These are phyloP conservation scores for Adoxophyes honmai DNA, from an alignment of 1,140 invertebrate genomes.

Conservation along the genomic window DNA sequence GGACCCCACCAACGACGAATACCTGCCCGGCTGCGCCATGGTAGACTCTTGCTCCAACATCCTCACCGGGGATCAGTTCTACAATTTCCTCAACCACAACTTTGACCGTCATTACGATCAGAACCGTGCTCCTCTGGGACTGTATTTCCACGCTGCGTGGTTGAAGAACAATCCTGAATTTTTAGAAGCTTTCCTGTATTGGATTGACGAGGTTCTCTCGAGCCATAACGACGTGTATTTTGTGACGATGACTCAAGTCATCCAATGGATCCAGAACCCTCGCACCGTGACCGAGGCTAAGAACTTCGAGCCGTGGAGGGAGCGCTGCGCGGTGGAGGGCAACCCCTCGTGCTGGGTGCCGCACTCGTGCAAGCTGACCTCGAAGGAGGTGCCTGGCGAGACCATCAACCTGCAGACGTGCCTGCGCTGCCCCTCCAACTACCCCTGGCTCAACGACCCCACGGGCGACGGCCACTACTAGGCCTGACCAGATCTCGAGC, in stretches of 20 bases:
- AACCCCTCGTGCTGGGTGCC: slow-evolving; percentile 90
- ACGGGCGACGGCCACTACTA: slow-evolving; percentile 94
- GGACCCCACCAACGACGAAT: slow-evolving; percentile 94
- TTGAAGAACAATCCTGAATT: slow-evolving; percentile 96
- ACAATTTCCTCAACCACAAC: slow-evolving; percentile 97
- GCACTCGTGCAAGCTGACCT: slow-evolving; percentile 92
- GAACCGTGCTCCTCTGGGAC: slow-evolving; percentile 93
- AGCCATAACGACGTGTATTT: slow-evolving; percentile 97
- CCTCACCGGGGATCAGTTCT: slow-evolving; percentile 94
- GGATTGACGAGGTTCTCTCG: slow-evolving; percentile 94
- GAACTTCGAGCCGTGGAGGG: slow-evolving; percentile 96
- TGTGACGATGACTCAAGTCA: slow-evolving; percentile 97
- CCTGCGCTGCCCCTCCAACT: slow-evolving; percentile 94
- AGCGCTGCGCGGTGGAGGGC: slow-evolving; percentile 92
- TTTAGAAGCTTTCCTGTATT: slow-evolving; percentile 94
- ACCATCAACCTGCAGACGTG: slow-evolving; percentile 96
- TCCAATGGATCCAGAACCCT: slow-evolving; percentile 97
- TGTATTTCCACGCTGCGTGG: slow-evolving; percentile 98
- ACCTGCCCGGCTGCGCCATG: slow-evolving; percentile 96
- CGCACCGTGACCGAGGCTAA: slow-evolving; percentile 89
- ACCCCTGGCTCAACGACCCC: slow-evolving; percentile 95
- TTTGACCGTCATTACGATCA: slow-evolving; percentile 97
- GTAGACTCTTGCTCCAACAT: slow-evolving; percentile 97
- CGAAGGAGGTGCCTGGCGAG: slow-evolving; percentile 94
- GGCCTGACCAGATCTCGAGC: slow-evolving; percentile 74